A percentile compares a stretch with the other conserved stretches of the same genome.
Evolutionary conservation across 2,113 vertebrate genomes (phyloP).

Genomic region (Entomyzon cyanotis): DNA sequence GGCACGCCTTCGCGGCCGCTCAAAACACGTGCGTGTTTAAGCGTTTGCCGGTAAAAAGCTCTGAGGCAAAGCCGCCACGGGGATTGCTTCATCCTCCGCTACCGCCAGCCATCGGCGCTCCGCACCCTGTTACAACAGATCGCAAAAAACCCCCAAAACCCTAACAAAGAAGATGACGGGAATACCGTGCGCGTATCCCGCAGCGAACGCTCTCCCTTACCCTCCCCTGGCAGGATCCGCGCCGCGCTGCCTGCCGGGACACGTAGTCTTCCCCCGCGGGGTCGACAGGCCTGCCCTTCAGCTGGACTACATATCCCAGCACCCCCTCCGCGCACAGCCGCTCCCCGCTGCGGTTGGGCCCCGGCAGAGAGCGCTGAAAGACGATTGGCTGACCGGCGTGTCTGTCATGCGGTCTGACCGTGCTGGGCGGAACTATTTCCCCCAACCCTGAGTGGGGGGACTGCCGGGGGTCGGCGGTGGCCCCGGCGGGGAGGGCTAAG

Average conservation of each 20-base stretch:
- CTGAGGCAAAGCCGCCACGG: not conserved
- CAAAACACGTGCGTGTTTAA: rapidly evolving
- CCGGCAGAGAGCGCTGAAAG: rapidly evolving
- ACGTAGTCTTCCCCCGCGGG: rapidly evolving
- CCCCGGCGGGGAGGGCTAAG: not conserved
- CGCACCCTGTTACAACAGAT: not conserved
- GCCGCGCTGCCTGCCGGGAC: not conserved
- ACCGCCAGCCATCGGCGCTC: not conserved
- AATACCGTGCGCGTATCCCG: rapidly evolving
- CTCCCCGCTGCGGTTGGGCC: not conserved
- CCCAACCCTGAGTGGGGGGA: not conserved
- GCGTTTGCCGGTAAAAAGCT: not conserved
- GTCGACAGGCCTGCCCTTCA: rapidly evolving
- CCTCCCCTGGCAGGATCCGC: rapidly evolving
- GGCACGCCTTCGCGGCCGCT: not conserved
- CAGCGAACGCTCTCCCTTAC: rapidly evolving
- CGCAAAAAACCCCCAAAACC: not conserved
- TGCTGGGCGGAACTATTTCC: not conserved
- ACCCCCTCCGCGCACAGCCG: rapidly evolving
- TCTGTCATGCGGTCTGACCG: not conserved
- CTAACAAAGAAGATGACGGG: too few relatives aligned
- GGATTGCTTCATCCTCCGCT: not conserved
- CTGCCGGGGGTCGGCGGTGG: not conserved
- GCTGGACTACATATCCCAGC: not conserved
- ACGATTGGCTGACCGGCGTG: rapidly evolving